Base-by-base conservation (phyloP, 2,797 vertebrate species). In the Paramormyrops hopkinsi region DNA sequence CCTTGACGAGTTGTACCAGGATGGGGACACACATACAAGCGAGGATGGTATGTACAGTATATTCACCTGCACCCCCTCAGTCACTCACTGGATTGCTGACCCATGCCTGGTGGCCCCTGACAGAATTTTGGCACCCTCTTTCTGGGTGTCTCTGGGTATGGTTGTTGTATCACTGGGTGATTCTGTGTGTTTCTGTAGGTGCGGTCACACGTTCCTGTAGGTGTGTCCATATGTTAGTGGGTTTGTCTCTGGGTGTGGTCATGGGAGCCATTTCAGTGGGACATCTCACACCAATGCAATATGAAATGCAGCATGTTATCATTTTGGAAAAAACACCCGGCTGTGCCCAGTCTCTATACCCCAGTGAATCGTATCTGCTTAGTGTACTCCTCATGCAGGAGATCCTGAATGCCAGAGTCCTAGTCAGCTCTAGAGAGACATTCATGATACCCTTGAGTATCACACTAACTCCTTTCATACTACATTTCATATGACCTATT, bases 1-100 rank as follows among this genome's bases (percentile, higher is more conserved):
- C 0, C 91, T 99, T 92, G 99, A 99, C 91, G 99, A 99, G 90
- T 97, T 97, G 22, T 98, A 99, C 92, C 97, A 98, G 25, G 99
- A 99, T 7, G 97, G 97, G 6, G 97, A 97, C 6, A 96, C 97
- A 0, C 98, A 99, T 93, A 99, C 98, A 93, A 99, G 99, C 54
- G 98, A 99, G 88, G 99, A 99, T 0, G 98, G 99, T 99, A 95
- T 88, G 97, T 93, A 56, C 7, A 54, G 97, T 93, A 56, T 17
- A 54, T 41, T 17, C 85, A 37, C 85, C 85, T 6, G 11, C 12
- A 29, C 50, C 46, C 22, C 46, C 83, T 73, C n/a, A 14, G n/a
- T 76, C 62, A 29, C 73, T 79, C 37, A n/a, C 17, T 79, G 69
- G 69, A 73, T 12, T 65, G 59, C 22, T 65, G 25, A 37, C 12